Percentiles rank a stretch among this genome's conserved stretches.
phyloP scores from a whole-genome alignment of 2,113 vertebrate species.

The Reinhardtius hippoglossoides region DNA sequence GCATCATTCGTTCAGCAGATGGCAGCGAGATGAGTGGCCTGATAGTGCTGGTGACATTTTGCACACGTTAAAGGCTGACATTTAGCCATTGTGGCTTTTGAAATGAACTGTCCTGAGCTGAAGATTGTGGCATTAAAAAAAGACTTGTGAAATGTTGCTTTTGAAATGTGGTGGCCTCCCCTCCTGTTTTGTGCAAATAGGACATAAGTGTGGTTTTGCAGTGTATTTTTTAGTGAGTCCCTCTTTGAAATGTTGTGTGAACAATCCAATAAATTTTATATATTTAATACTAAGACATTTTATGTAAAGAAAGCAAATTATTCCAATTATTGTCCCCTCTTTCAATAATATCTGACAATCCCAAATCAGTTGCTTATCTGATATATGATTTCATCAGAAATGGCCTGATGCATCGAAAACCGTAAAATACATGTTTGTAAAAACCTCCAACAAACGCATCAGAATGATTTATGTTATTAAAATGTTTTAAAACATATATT shows the following conservation, averaged over 20 bases:
- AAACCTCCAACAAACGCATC: no score
- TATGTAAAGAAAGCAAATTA: no score
- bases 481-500: background rate
- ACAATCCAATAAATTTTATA: no score
- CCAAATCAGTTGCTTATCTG: no score
- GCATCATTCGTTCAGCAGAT: constrained; percentile 36
- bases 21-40: constrained; percentile 35
- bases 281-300: background rate
- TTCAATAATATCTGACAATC: no score
- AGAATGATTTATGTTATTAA: no score
- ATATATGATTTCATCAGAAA: background rate
- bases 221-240: background rate
- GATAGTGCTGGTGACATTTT: constrained; percentile 41
- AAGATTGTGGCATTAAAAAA: constrained; percentile 1
- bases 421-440: no score
- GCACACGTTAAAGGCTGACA: constrained; percentile 51
- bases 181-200: background rate
- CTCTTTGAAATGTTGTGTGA: background rate
- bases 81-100: constrained; percentile 38
- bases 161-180: background rate
- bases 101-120: constrained; percentile 16
- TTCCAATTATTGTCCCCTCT: no score
- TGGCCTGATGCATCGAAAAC: no score
- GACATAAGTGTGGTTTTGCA: background rate
- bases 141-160: background rate